phyloP scores from a whole-genome alignment of 2,113 vertebrate genomes.

The Muntiacus muntjak region DNA sequence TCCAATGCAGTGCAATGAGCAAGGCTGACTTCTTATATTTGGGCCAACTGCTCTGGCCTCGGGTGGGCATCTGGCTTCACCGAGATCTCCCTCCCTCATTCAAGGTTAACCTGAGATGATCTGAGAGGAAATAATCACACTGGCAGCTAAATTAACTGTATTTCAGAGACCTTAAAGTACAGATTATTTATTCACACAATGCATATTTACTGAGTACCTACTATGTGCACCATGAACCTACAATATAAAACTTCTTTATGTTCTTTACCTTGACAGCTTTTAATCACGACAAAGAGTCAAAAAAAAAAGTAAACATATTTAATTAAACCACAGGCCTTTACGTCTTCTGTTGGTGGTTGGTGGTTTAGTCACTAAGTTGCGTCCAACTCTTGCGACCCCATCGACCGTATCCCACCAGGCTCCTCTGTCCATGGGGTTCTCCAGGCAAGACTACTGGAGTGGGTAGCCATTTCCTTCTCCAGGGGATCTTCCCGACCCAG shows the following conservation, averaged over 20 bases:
- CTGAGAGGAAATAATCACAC: neutral
- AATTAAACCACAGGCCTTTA: neutral
- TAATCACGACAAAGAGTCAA: neutral
- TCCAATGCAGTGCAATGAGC: neutral
- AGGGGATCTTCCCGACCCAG: neutral
- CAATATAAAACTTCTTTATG: neutral
- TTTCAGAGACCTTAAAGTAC: neutral
- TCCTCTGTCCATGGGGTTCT: neutral
- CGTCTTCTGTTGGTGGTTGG: neutral
- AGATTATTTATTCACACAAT: neutral
- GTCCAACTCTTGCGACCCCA: neutral
- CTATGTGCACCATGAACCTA: neutral
- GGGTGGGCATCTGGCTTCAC: neutral
- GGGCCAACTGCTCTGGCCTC: neutral
- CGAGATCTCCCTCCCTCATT: neutral
- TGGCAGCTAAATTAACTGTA: neutral
- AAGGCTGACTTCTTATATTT: neutral
- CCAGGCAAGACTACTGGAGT: neutral
- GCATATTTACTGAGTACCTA: neutral
- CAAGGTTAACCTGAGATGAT: neutral
- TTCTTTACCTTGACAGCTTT: neutral
- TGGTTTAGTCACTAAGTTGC: neutral
- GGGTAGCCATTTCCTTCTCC: neutral
- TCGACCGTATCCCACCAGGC: neutral
- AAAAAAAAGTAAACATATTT: neutral